Evolutionary conservation across 2,888 invertebrate species (phyloP), one percentile per base, ranked within the genome.

Genomic region (Caenorhabditis sp.): DNA sequence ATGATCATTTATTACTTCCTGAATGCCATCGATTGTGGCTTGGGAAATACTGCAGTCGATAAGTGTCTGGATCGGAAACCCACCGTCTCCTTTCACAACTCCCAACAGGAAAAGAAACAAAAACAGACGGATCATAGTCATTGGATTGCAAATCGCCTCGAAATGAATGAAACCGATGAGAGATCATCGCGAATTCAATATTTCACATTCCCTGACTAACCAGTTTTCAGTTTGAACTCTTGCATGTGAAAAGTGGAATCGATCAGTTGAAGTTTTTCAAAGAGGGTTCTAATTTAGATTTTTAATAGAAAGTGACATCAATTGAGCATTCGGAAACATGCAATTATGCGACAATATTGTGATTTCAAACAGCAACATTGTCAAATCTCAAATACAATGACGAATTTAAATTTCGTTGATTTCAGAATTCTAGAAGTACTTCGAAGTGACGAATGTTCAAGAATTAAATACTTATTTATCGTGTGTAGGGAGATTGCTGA

Each of bases 41-140:
- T 80, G 55, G 0, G 80, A 80, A 18, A 80, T 74, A 15, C 62
- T 69, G 53, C 80, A 80, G 5, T 50, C 50, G 0, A 53, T 22
- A 15, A 80, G 50, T 9, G 37, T 69, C 18, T 80, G 62, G 6
- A 60, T 24, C 0, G 80, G 80, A 26, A 80, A 74, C 13, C 67
- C 60, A 9, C n/a, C 18, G 11, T 58, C 58, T 26, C 47, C 72
- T 4, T 11, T 32, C 8, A 37, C 50, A 40, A 8, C n/a, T 37
- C 65, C 8, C 2, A 65, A 15, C n/a, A 60, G 11, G 32, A 58
- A 22, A 13, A 71, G 13, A 47, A 35, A 28, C 22, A 72, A 22
- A 47, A 72, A 50, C 40, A 62, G 32, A n/a, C 28, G 28, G 26
- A 51, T 53, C 71, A 71, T 68, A 26, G 40, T 64, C 26, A 64